These are phyloP conservation scores for Verasper variegatus DNA, from an alignment of 2,113 vertebrate genomes.

Conservation along the genomic window DNA sequence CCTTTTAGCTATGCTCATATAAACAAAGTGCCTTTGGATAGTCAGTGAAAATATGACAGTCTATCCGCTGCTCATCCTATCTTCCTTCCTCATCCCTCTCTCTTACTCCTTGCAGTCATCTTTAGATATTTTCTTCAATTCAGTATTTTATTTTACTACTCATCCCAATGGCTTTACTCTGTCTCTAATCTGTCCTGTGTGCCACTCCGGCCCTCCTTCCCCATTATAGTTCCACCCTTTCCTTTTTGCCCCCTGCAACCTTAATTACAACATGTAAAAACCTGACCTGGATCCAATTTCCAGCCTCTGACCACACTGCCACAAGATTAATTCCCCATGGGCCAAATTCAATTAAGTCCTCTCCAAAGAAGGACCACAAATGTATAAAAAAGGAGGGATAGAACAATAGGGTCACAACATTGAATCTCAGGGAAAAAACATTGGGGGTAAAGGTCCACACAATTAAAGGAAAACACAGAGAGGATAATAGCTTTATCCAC, in stretches of 20 bases:
- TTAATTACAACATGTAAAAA: slow-evolving; percentile 82
- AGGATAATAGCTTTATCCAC: not conserved
- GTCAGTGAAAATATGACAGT: not conserved
- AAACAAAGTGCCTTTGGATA: slow-evolving; percentile 19
- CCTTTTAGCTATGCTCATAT: slow-evolving; percentile 11
- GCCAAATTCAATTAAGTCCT: slow-evolving; percentile 78
- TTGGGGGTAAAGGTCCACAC: slow-evolving; percentile 14
- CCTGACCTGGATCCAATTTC: slow-evolving; percentile 74
- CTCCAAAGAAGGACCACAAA: slow-evolving; percentile 52
- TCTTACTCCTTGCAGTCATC: not conserved
- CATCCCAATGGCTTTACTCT: not conserved
- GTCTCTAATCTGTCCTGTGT: not conserved
- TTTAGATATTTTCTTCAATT: not conserved
- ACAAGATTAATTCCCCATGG: slow-evolving; percentile 68
- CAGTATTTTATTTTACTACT: not conserved
- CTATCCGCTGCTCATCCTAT: not conserved
- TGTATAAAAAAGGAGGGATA: not conserved
- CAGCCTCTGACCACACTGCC: slow-evolving; percentile 54
- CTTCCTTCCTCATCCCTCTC: not conserved
- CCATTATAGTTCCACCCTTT: slow-evolving; percentile 8
- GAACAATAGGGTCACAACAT: slow-evolving; percentile 32
- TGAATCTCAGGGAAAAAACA: slow-evolving; percentile 9
- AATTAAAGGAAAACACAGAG: slow-evolving; percentile 23
- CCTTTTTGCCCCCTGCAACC: slow-evolving; percentile 56
- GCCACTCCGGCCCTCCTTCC: not conserved